Evolutionary conservation across 2,888 invertebrate genomes (phyloP).

Genomic region (Standfussiana lucernea): DNA sequence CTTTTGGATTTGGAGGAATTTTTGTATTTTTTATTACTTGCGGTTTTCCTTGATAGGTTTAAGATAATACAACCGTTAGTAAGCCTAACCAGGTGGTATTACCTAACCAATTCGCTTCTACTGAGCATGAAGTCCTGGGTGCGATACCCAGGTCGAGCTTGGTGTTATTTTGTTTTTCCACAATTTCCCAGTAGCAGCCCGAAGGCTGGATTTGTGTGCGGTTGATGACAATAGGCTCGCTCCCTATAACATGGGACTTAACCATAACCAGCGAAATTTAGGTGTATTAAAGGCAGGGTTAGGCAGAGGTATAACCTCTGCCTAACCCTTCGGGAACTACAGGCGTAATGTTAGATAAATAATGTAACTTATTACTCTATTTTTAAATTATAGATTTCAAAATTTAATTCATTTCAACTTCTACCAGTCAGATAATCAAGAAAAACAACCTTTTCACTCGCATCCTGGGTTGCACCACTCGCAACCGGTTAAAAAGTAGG

Average conservation of each 20-base stretch:
- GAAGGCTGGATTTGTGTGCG: not conserved
- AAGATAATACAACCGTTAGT: not conserved
- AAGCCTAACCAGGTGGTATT: not conserved
- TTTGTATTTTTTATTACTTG: not conserved
- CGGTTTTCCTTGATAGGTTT: not conserved
- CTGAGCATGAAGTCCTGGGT: not conserved
- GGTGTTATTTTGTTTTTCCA: not conserved
- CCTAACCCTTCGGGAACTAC: fast-evolving
- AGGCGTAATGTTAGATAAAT: not conserved
- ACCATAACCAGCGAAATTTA: not conserved
- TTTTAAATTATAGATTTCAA: not conserved
- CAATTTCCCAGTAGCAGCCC: not conserved
- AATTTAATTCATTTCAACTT: not conserved
- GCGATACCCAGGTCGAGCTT: not conserved
- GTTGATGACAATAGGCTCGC: not conserved
- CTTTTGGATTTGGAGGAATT: conserved; percentile 41
- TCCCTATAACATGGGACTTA: not conserved
- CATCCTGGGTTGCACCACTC: no score
- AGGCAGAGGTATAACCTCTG: no score
- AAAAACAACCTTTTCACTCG: not conserved
- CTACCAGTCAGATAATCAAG: no score
- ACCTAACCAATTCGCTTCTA: not conserved
- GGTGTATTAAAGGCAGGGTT: not conserved
- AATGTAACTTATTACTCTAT: not conserved
- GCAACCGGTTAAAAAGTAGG: not conserved